Evolutionary conservation across 1,140 invertebrate genomes (phyloP), one percentile per base, ranked within the genome.

Genomic region (Coenobita brevimanus): DNA sequence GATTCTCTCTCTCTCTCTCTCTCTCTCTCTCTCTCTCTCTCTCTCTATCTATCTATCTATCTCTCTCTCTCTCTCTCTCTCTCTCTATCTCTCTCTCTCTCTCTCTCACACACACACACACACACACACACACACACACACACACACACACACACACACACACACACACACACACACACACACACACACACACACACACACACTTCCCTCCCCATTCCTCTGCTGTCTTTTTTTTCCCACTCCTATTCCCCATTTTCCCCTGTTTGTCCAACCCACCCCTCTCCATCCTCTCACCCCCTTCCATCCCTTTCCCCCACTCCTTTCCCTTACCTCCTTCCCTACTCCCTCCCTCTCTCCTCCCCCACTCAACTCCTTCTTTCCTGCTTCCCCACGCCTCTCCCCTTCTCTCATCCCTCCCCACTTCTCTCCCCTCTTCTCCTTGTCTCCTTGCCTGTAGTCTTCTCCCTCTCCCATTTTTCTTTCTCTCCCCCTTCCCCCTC

Each of bases 111-210:
- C 62, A 64, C 62, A 64, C 62, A 64, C 62, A 64, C 62, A 64
- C 62, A 64, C 62, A 64, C 62, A 64, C 62, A 64, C 62, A 64
- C 62, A 64, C 62, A 64, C 62, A 64, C 62, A 64, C 62, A 64
- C 64, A 27, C 64, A 69, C 64, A 69, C 64, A 69, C 64, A 69
- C 64, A 69, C 64, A 69, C 64, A 69, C 64, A 69, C 64, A 69
- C 67, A 33, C 67, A 38, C 27, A 71, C 10, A 71, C 67, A 71
- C 67, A 67, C 67, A 71, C 67, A 71, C 67, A 71, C 67, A 71
- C 67, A 71, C 67, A 71, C 67, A 71, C 67, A 71, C 67, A 71
- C 67, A 71, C 67, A 71, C 67, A 71, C 67, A 71, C 67, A 71
- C 67, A 71, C 67, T 38, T 38, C 36, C 67, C 36, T 38, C 13